Evolutionary conservation across 2,113 vertebrate genomes (phyloP), one percentile per base, ranked within the genome.

Genomic region (Elachura formosa): DNA sequence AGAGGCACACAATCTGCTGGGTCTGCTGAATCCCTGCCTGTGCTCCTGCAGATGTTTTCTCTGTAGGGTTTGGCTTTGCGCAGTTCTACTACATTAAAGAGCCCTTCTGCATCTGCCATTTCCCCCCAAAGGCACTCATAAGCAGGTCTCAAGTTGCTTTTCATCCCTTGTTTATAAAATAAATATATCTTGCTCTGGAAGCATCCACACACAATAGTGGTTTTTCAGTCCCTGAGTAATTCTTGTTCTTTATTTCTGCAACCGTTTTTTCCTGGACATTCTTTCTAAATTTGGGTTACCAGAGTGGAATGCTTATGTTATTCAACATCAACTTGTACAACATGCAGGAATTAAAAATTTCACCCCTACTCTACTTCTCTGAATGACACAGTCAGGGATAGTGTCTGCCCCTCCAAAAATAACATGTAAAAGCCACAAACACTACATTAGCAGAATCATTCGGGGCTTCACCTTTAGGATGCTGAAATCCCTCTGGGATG

Each of bases 1-100:
- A 54, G 55, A 89, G 34, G 20, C 9, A 2, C 10, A 2, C 0
- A 0, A 15, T 33, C 63, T 77, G 43, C 46, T 31, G 45, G 0
- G 12, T 31, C 62, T 76, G 46, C 45, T n/a, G 46, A 62, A 63
- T 38, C 33, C 43, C 14, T 56, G 62, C 81, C 71, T 1, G 0
- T 28, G 48, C 51, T 58, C 59, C 62, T 83, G 41, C 77, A 82
- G 75, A 33, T 76, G 46, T 48, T 83, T 87, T 77, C 67, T 84
- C 40, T 67, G 51, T 25, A 62, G 55, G n/a, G 74, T 94, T 34
- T 63, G 67, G 68, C n/a, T 89, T 62, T 74, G 75, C 41, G 75
- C 59, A 34, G 25, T 56, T 84, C 38, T 43, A 72, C 38, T 80
- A 10, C 74, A 34, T 33, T 83, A 28, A 77, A 67, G 40, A 86